Percentiles rank a stretch among this genome's conserved stretches.
These are phyloP conservation scores for Antechinus stuartii DNA, from an alignment of 2,113 vertebrate species.

Conservation along the genomic window DNA sequence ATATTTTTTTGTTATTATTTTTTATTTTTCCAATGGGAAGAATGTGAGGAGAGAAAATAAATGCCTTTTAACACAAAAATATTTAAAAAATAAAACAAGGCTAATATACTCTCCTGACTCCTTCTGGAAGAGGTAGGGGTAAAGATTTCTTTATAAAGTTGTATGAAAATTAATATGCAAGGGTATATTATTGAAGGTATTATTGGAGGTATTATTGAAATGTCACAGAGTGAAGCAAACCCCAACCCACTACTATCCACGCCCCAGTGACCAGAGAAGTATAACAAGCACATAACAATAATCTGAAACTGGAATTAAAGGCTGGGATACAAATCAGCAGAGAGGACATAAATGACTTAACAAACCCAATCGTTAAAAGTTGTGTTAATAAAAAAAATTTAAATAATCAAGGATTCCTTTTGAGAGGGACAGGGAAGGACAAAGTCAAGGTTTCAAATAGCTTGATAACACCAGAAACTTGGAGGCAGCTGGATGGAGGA, in stretches of 20 bases:
- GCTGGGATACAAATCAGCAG: background rate
- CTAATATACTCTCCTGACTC: background rate
- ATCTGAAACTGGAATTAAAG: too few relatives aligned
- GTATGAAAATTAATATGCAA: background rate
- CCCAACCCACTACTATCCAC: background rate
- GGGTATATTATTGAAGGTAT: too few relatives aligned
- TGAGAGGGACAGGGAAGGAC: background rate
- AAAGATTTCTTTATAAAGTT: background rate
- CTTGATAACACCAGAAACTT: background rate
- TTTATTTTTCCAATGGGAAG: background rate
- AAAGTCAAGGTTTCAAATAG: background rate
- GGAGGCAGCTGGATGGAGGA: background rate
- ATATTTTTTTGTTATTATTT: background rate
- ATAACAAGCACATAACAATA: background rate
- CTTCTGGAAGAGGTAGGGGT: background rate
- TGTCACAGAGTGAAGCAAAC: background rate
- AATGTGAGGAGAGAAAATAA: background rate
- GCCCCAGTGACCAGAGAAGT: background rate
- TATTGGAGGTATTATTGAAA: too few relatives aligned
- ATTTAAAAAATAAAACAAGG: background rate
- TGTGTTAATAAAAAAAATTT: background rate
- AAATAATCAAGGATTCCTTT: background rate
- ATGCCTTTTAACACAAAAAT: background rate
- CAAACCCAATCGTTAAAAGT: background rate
- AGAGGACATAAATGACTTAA: background rate